Conservation (phyloP, 2,113 vertebrate genomes). For the Triplophysa tibetana region DNA sequence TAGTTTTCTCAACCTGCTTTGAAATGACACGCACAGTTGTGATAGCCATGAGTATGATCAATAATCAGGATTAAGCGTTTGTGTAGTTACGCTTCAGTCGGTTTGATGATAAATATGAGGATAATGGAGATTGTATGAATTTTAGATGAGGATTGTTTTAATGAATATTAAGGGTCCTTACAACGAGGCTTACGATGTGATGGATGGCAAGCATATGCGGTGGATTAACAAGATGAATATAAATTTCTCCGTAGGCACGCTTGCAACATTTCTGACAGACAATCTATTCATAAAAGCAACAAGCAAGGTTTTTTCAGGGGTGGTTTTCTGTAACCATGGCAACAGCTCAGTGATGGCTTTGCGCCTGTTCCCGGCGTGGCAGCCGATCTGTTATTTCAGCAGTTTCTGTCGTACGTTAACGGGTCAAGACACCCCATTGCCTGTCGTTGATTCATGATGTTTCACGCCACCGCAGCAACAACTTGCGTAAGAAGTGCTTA, state of each 20-base stretch:
- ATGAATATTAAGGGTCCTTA: conserved; percentile 14
- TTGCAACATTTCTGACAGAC: not conserved
- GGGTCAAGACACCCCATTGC: conserved; percentile 14
- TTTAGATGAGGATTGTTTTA: conserved; percentile 21
- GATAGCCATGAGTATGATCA: not conserved
- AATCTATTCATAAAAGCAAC: conserved; percentile 9
- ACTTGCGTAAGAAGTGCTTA: conserved; percentile 42
- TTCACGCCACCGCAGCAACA: conserved; percentile 41
- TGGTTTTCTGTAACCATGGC: conserved; percentile 13
- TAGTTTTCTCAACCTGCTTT: not conserved
- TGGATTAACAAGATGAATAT: not conserved
- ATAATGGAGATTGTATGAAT: conserved; percentile 12
- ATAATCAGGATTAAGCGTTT: not conserved
- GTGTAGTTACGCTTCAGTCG: not conserved
- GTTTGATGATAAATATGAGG: conserved; percentile 5
- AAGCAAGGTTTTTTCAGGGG: not conserved
- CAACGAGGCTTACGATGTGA: not conserved
- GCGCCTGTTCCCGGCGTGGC: not conserved
- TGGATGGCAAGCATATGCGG: not conserved
- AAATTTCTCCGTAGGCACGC: not conserved
- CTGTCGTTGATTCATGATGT: conserved; percentile 33
- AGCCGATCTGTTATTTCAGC: conserved; percentile 11
- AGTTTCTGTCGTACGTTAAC: conserved; percentile 8
- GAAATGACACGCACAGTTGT: not conserved
- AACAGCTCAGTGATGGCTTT: not conserved